Base-by-base conservation (phyloP, 2,797 vertebrate genomes). In the Leuciscus waleckii region DNA sequence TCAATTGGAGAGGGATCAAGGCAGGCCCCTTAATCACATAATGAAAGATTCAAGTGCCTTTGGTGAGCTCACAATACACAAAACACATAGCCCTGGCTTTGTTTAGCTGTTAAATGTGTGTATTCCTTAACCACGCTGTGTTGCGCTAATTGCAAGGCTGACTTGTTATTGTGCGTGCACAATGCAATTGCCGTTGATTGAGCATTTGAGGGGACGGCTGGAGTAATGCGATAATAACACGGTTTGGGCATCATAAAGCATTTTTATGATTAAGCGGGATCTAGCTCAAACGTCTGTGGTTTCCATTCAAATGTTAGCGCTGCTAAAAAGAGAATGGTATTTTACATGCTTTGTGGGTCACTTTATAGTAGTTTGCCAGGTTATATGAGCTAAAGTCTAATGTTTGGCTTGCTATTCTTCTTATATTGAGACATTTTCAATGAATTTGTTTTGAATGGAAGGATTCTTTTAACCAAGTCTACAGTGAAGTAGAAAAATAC, bases 1-100 rank as follows among this genome's bases (percentile, higher is more conserved):
- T 87, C 83, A 83, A 74, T 82, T 90, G 83, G 85, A 90, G 88
- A 84, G 84, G 89, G 86, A 90, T 87, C 75, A 91, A 89, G 88
- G 68, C 79, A 89, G 88, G 82, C 82, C 82, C 80, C 89, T 88
- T 88, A 88, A 90, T 90, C 87, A 90, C 85, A 90, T 87, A 89
- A 90, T 89, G 82, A 89, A 89, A 88, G 79, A 81, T 89, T 86
- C 84, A 75, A 86, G 86, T 86, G 84, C 81, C 85, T 84, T 78
- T 81, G 79, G 87, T 87, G 84, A 89, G 78, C 81, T 88, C 73
- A 86, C 80, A 87, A 89, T 87, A 87, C 85, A 88, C 84, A 87
- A 86, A 86, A 85, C 86, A 88, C 84, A 83, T 58, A 84, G 82
- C 83, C 71, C 80, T 17, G 67, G 43, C 71, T 87, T 86, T 90